Base-by-base conservation (phyloP, 2,797 vertebrate species). In the Moxostoma hubbsi region DNA sequence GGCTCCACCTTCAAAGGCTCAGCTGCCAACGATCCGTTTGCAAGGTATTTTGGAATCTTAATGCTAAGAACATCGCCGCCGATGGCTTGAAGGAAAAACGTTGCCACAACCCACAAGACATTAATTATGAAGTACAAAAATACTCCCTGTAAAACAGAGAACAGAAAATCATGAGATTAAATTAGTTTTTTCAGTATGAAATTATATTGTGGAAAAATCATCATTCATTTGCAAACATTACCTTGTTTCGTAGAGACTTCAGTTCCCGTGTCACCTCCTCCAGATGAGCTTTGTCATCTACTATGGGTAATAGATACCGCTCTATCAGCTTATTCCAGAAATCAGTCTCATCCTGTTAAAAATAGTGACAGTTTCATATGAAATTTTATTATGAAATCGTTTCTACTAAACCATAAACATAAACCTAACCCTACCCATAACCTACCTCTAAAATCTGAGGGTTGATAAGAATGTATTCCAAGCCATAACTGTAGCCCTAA, bases 91-190 rank as follows among this genome's bases (percentile, higher is more conserved):
- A 95, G 90, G 86, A 95, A 90, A 86, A 94, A 95, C 7, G 94
- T 95, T 4, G 94, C 94, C 18, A 94, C 94, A 24, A 95, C 90
- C 94, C 94, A 95, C 46, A 95, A 86, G 63, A 94, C 77, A n/a
- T 95, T 95, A 73, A 95, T 13, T 50, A 95, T 95, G 86, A 95
- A 95, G 81, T 94, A 95, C 53, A 95, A 85, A 85, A 95, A 95
- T 50, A 94, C 93, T 0, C 91, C 90, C 95, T 95, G 87, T 66
- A 53, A 83, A 71, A 5, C 4, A 36, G 6, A n/a, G 9, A 71
- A 36, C 36, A 36, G 36, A 3, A 36, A 12, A 65, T 46, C 7
- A 53, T 10, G 5, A 66, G 11, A 13, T 63, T 13, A 2, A 61
- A 62, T 5, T 1, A 47, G 0, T 3, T 15, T 61, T 61, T 47